A percentile compares a stretch with the other conserved stretches of the same genome.
Conservation (phyloP, 2,113 vertebrate genomes). For the Strigops habroptila region DNA sequence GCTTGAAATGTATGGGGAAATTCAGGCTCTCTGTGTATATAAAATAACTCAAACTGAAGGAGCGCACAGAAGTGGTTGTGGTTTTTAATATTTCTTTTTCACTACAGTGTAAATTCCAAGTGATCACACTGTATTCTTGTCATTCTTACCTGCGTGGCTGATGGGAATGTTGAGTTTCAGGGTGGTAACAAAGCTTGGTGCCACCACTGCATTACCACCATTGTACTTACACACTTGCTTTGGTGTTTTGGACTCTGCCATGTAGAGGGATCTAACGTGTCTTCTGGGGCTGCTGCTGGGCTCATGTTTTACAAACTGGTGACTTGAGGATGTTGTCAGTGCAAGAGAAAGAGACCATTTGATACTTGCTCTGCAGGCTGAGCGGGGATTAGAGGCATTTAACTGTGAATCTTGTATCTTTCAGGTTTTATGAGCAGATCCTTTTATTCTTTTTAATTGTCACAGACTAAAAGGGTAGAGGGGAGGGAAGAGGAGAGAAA, state of each 20-base stretch:
- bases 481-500: not conserved
- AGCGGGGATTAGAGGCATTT: not conserved
- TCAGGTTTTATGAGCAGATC: not conserved
- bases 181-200: not conserved
- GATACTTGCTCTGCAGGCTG: not conserved
- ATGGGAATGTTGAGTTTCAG: not conserved
- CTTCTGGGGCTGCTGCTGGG: not conserved
- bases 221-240: not conserved
- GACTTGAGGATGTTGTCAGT: not conserved
- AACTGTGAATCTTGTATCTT: not conserved
- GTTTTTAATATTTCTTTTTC: not conserved
- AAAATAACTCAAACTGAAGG: not conserved
- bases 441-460: conserved; percentile 30
- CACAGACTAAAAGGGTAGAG: not conserved
- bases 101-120: not conserved
- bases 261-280: not conserved
- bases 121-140: not conserved
- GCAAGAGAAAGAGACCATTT: not conserved
- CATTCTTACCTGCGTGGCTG: not conserved
- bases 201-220: not conserved
- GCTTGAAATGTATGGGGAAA: not conserved
- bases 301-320: rapidly evolving
- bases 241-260: not conserved
- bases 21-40: not conserved
- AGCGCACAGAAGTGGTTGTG: not conserved